phyloP scores from a whole-genome alignment of 2,113 vertebrate genomes.

The Peromyscus californicus region DNA sequence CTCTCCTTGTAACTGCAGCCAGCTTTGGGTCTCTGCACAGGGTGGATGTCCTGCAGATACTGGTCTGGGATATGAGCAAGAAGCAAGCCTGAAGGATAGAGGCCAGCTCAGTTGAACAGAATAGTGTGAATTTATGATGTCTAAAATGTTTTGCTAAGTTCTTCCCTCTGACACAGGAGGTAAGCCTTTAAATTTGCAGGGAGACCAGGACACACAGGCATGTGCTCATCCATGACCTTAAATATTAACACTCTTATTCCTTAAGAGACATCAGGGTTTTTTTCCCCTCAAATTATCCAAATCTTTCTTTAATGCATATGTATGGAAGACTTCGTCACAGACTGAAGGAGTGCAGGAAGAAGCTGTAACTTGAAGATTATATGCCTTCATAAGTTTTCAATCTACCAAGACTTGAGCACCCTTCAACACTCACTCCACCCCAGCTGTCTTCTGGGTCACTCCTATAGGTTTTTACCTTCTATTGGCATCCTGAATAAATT shows the following conservation, averaged over 20 bases:
- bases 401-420: background rate
- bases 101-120: background rate
- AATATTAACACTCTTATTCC: conserved; percentile 37
- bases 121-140: conserved; percentile 37
- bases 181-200: conserved; percentile 69
- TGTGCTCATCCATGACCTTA: conserved; percentile 4
- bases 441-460: background rate
- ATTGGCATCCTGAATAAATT: background rate
- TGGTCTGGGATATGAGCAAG: too few species aligned
- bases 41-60: background rate
- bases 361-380: background rate
- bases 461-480: background rate
- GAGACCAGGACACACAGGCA: background rate
- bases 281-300: background rate
- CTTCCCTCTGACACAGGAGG: conserved; percentile 31
- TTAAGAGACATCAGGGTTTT: background rate
- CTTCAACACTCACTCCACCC: background rate
- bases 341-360: background rate
- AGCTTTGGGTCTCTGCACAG: background rate
- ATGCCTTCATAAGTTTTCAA: background rate
- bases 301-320: background rate
- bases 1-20: background rate
- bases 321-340: background rate
- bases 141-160: conserved; percentile 8
- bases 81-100: background rate